Base-by-base conservation (phyloP, 2,113 vertebrate genomes). In the Psilopsiagon aurifrons region DNA sequence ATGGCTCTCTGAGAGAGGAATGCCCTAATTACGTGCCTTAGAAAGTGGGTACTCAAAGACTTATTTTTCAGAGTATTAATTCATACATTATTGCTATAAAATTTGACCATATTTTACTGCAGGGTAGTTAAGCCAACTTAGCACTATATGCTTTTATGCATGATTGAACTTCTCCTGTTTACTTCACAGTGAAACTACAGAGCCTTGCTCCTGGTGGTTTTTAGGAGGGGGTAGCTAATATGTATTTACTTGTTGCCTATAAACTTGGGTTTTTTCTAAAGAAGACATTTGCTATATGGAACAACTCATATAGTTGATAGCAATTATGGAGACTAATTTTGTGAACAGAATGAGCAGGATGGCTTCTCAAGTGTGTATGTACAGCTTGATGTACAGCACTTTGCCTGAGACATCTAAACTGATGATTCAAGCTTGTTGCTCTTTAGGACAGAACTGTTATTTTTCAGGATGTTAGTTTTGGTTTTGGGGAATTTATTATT, bases 31-130 rank as follows among this genome's bases (percentile, higher is more conserved):
- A 60, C 0, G 0, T 49, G 20, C 43, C n/a, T 75, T 87, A 66
- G 55, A 86, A 94, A 51, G 13, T 43, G 39, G 54, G 6, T 90
- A 46, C 31, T 86, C 71, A 60, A 37, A 67, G 76, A 55, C 14
- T 63, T 86, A 46, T 78, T 94, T 94, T 94, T 92, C 60, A 94
- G 60, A 84, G 43, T 23, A 52, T 84, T 86, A 86, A 78, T 94
- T 90, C 47, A 51, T 83, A 67, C 12, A 7, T 46, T 20, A 51
- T 83, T 51, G 27, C 57, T 79, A 27, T 87, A 76, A 94, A 92
- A 76, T 44, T 7, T 76, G 37, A 57, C 22, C 7, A 2, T 52
- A 86, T 83, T 76, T 79, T 71, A 66, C 7, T 66, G 43, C 66
- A 31, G 11, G 41, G 29, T 68, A 18, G 18, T 91, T 79, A 44